phyloP scores from a whole-genome alignment of 92 coral and sea anemone species.

The Bergia puertoricense region DNA sequence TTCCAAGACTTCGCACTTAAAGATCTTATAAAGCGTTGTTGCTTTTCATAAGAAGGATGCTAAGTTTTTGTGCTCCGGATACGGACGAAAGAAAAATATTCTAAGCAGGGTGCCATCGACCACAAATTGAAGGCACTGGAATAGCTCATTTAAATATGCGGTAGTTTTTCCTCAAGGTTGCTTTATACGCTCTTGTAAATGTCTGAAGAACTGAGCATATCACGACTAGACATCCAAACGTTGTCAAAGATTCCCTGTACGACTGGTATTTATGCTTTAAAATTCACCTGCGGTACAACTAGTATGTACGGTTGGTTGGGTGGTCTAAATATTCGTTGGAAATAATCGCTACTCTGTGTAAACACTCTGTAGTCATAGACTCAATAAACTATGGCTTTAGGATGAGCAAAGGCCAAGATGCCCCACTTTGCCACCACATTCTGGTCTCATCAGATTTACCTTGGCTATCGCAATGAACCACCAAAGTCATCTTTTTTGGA shows the following conservation, averaged over 20 bases:
- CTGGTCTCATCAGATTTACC: slow-evolving; percentile 34
- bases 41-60: slow-evolving; percentile 39
- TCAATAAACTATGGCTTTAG: slow-evolving; percentile 36
- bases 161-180: slow-evolving; percentile 19
- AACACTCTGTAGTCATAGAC: slow-evolving; percentile 38
- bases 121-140: slow-evolving; percentile 41
- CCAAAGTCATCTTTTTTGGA: slow-evolving; percentile 1
- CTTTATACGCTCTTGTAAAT: neutral
- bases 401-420: slow-evolving; percentile 18
- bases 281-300: slow-evolving; percentile 36
- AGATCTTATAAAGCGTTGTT: neutral
- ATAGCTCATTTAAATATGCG: slow-evolving; percentile 33
- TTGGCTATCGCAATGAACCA: slow-evolving; percentile 24
- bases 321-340: slow-evolving; percentile 46
- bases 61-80: slow-evolving; percentile 43
- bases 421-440: slow-evolving; percentile 21
- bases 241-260: slow-evolving; percentile 17
- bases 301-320: slow-evolving; percentile 33
- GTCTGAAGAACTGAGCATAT: neutral
- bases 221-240: neutral
- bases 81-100: slow-evolving; percentile 45
- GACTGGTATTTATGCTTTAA: neutral
- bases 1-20: neutral
- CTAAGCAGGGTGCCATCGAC: slow-evolving; percentile 49
- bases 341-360: slow-evolving; percentile 42